A percentile compares a stretch with the other conserved stretches of the same genome.
These are phyloP conservation scores for Zophobas morio DNA, from an alignment of 1,140 invertebrate species.

Conservation along the genomic window DNA sequence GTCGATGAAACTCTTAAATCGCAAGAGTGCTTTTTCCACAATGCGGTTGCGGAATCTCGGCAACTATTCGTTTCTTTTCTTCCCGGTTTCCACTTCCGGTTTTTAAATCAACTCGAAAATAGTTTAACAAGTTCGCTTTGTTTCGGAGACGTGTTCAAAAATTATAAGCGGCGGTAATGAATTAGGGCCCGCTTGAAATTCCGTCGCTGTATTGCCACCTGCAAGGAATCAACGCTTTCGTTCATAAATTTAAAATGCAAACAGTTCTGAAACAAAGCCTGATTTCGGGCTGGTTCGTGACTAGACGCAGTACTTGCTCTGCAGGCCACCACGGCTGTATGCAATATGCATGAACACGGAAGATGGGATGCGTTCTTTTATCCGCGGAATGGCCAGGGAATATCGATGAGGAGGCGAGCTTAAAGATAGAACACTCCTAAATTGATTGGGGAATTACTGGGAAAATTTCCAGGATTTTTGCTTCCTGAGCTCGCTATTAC, in stretches of 20 bases:
- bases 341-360: constrained; percentile 17
- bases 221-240: constrained; percentile 23
- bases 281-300: constrained; percentile 34
- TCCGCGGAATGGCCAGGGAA: neutral
- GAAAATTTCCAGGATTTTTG: no score
- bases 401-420: neutral
- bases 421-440: no score
- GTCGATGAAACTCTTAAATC: constrained; percentile 21
- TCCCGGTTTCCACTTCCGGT: neutral
- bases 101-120: constrained; percentile 18
- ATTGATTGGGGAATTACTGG: no score
- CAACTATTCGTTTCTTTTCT: constrained; percentile 4
- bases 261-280: constrained; percentile 28
- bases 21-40: constrained; percentile 6
- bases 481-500: no score
- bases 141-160: neutral
- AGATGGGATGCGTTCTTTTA: constrained; percentile 7
- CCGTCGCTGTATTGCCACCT: neutral
- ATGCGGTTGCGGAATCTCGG: constrained; percentile 20
- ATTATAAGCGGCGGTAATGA: constrained; percentile 19
- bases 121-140: constrained; percentile 3
- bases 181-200: constrained; percentile 20
- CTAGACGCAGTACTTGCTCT: constrained; percentile 7
- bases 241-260: constrained; percentile 39
- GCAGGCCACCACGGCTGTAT: constrained; percentile 22